Evolutionary conservation across 1,140 invertebrate species (phyloP), one percentile per base, ranked within the genome.

Genomic region (Zaprionus inermis): DNA sequence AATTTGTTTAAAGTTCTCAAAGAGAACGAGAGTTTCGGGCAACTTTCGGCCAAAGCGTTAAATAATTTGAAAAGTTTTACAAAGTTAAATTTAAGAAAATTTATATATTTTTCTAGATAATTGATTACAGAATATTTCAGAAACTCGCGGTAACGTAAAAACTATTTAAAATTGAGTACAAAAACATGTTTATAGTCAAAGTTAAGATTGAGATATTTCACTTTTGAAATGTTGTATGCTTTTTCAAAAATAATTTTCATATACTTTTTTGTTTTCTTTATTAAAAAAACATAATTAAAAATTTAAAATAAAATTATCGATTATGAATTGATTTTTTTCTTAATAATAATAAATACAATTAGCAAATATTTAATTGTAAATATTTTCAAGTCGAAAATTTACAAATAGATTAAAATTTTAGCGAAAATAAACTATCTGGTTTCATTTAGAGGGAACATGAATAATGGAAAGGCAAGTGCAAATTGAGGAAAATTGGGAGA

Each of bases 1-100:
- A 46, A 46, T 46, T 46, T 46, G 16, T 46, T 20, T 10, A 49
- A 49, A 49, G 18, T 49, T 49, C 44, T 49, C n/a, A 49, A 49
- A 49, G 44, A 18, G 44, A 49, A 5, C 18, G 44, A 44, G 6
- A 44, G n/a, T 44, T 44, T 16, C 6, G n/a, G 44, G 10, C 0
- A 49, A 49, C 18, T 49, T 49, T 49, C 1, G 9, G n/a, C n/a
- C 44, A 49, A 49, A 49, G 44, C 3, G 44, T 22, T 22, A 11
- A 49, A 18, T 49, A 22, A 49, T 49, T 49, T 49, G 1, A 22
- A 49, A 49, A 49, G 18, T 49, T 49, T 49, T 20, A 7, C 20
- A 3, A 46, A 46, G 44, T 5, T 9, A 20, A 46, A 46, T 20
- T 46, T 20, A 20, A 46, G 16, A 18, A 16, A 20, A 20, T 46